Conservation (phyloP, 1,140 invertebrate species). For the Phenacoccus solenopsis region DNA sequence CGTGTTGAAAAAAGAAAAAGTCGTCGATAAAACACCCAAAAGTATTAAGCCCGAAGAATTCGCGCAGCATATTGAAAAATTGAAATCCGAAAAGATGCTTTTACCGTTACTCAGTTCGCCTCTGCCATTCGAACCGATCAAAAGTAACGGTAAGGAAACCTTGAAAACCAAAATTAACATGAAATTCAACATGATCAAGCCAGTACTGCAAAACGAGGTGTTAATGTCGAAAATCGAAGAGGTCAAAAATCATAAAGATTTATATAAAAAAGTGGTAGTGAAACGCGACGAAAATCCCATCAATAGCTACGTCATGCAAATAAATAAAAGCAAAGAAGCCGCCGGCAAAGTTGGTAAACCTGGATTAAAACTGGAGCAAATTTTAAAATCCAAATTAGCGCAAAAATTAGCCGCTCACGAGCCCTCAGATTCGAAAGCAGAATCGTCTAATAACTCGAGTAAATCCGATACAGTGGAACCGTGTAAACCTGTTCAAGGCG, state of each 20-base stretch:
- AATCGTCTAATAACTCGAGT: background rate
- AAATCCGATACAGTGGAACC: no score
- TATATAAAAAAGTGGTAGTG: background rate
- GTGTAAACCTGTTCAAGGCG: background rate
- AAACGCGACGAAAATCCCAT: background rate
- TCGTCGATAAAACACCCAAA: background rate
- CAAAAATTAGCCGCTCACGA: background rate
- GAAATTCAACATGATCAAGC: slow-evolving; percentile 9
- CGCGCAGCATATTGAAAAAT: background rate
- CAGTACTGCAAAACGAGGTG: background rate
- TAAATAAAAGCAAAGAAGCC: background rate
- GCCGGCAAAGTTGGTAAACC: slow-evolving; percentile 12
- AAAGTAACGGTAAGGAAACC: background rate
- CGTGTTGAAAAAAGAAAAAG: background rate
- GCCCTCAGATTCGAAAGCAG: background rate
- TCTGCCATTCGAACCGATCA: background rate
- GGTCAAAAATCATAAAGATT: background rate
- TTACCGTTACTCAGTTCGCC: background rate
- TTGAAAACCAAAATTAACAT: background rate
- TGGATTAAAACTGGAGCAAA: slow-evolving; percentile 26
- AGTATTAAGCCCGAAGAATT: background rate
- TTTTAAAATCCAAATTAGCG: slow-evolving; percentile 23
- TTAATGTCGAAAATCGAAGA: background rate
- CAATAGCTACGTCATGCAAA: background rate
- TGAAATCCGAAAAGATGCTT: background rate